Evolutionary conservation across 2,113 vertebrate genomes (phyloP), one percentile per base, ranked within the genome.

Genomic region (Paracanthobrama guichenoti): DNA sequence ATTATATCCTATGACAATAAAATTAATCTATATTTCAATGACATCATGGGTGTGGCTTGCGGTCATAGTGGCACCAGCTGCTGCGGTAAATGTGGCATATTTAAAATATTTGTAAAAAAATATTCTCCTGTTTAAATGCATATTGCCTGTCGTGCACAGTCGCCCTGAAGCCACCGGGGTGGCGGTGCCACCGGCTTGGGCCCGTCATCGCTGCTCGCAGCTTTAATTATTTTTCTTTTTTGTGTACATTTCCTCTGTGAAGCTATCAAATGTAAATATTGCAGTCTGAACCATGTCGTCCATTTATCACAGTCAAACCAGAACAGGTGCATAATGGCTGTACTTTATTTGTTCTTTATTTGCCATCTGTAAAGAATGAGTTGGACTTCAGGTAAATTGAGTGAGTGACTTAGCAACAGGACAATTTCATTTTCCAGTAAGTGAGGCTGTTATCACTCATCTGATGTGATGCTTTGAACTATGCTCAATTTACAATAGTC

Each of bases 391-490:
- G 5, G 50, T 57, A 57, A 39, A 62, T 31, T 6, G 16, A n/a
- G n/a, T 86, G 0, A 69, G 53, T 24, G 57, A 60, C 50, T 81
- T 64, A 79, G 55, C 69, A 39, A 79, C 64, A 39, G 24, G 62
- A 60, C 20, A 20, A 16, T 48, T 57, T 50, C 0, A 31, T 39
- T 57, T 77, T 57, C 50, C 74, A 77, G 28, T 57, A 77, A 57
- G 20, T 55, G 18, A 39, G 6, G 6, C 50, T 67, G 35, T 39
- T 39, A 39, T 39, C 35, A 39, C 6, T 71, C 35, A 42, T 39
- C 67, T 44, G 18, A 2, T 71, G 13, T 69, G 2, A 44, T 44
- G 35, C 11, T 20, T 42, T 71, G 66, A 42, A n/a, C 35, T 71
- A 4, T 69, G 31, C 35, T 71, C 20, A 71, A 20, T 42, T 22